Evolutionary conservation across 2,797 vertebrate species (phyloP), one percentile per base, ranked within the genome.

Genomic region (Coilia nasus): DNA sequence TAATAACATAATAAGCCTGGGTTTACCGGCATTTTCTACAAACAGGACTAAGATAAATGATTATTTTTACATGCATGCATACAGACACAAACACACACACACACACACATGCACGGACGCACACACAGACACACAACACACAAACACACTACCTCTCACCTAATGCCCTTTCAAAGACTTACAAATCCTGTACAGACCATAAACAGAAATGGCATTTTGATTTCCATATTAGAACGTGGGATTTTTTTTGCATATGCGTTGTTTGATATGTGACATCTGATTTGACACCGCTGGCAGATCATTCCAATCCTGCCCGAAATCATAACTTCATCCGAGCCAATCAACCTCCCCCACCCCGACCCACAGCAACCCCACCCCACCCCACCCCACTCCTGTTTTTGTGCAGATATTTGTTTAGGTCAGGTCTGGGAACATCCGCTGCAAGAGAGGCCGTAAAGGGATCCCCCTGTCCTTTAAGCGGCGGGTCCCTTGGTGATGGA

Each of bases 341-440:
- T 78, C 71, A 44, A 78, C 35, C 35, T 5, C 35, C 35, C 35
- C 35, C 5, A 41, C 35, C 35, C 2, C 35, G 2, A 2, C 5
- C 35, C 35, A 2, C 2, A 41, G 11, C 64, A 12, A 62, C 17
- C 0, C 17, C 12, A 10, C 12, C 25, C 64, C 64, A 15, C 25
- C 64, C 64, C 64, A 25, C 31, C 28, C 64, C 50, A 31, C 17
- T 54, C 83, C 71, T 14, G 46, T 82, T 81, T 41, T 56, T 19
- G 64, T 71, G 64, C 15, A 31, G 28, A 71, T 59, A 31, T 81
- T 87, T 9, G 47, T 87, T 71, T 60, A 21, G 56, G 57, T 25
- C 78, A 56, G 75, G 54, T 62, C 82, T 83, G 82, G 82, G 71
- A 83, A 85, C 82, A 59, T 71, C 83, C 82, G 50, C 28, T 21